phyloP scores from a whole-genome alignment of 2,797 vertebrate genomes.

The Huso huso region DNA sequence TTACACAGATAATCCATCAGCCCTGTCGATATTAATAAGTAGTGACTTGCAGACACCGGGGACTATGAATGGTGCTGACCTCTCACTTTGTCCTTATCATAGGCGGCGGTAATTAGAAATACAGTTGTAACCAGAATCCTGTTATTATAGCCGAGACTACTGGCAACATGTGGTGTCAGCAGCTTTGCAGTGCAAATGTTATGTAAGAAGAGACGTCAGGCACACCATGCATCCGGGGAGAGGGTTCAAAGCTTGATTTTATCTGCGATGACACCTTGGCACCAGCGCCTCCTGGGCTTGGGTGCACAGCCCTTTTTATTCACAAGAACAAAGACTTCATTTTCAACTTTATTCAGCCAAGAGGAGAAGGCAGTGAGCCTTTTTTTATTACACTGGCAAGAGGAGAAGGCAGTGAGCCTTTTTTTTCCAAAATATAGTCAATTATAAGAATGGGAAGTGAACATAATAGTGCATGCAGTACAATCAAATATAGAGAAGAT shows the following conservation, averaged over 20 bases:
- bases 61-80: background rate
- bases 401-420: too few relatives aligned
- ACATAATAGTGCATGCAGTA: too few relatives aligned
- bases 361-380: too few relatives aligned
- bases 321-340: too few relatives aligned
- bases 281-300: too few relatives aligned
- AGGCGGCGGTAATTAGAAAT: background rate
- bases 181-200: constrained; percentile 2
- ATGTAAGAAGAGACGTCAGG: background rate
- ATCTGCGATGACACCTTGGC: background rate
- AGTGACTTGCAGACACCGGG: background rate
- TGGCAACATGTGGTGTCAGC: constrained; percentile 1
- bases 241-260: background rate
- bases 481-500: too few relatives aligned
- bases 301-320: too few relatives aligned
- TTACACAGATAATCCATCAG: background rate
- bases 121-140: background rate
- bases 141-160: background rate
- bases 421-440: too few relatives aligned
- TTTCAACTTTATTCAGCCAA: too few relatives aligned
- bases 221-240: background rate
- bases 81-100: constrained; percentile 1
- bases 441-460: too few relatives aligned
- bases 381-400: too few relatives aligned
- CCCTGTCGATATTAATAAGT: background rate